phyloP scores from a whole-genome alignment of 37 sponge, comb jelly and placozoan species.

The Haliclona indistincta region DNA sequence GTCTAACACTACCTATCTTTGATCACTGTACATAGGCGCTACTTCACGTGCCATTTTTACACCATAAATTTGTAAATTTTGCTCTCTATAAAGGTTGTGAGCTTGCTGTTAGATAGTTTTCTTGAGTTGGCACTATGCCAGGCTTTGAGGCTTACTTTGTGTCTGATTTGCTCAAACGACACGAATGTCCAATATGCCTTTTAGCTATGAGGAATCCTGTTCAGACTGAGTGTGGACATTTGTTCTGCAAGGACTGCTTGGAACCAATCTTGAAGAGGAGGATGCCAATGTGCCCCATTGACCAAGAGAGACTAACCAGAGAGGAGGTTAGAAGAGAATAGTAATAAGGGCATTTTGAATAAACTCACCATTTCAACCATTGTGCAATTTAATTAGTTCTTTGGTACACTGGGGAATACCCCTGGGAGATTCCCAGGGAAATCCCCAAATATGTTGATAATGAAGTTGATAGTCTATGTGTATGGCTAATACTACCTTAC shows the following conservation, averaged over 20 bases:
- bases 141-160: constrained; percentile 56
- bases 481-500: no score
- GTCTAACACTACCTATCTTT: no score
- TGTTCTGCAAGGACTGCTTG: constrained; percentile 59
- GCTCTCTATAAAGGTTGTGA: no score
- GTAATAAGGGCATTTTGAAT: background rate
- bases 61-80: no score
- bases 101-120: no score
- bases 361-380: no score
- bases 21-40: no score
- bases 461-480: background rate
- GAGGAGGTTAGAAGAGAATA: constrained; percentile 8
- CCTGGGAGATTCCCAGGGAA: background rate
- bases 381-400: no score
- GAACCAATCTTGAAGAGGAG: constrained; percentile 31
- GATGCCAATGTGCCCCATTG: constrained; percentile 45
- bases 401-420: no score
- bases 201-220: constrained; percentile 43
- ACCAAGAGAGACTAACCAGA: constrained; percentile 37
- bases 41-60: no score
- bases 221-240: constrained; percentile 71
- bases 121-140: constrained; percentile 35
- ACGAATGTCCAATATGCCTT: constrained; percentile 58
- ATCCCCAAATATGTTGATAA: background rate
- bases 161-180: constrained; percentile 35